Conservation (phyloP, 2,797 vertebrate genomes). For the Halcyon badia region DNA sequence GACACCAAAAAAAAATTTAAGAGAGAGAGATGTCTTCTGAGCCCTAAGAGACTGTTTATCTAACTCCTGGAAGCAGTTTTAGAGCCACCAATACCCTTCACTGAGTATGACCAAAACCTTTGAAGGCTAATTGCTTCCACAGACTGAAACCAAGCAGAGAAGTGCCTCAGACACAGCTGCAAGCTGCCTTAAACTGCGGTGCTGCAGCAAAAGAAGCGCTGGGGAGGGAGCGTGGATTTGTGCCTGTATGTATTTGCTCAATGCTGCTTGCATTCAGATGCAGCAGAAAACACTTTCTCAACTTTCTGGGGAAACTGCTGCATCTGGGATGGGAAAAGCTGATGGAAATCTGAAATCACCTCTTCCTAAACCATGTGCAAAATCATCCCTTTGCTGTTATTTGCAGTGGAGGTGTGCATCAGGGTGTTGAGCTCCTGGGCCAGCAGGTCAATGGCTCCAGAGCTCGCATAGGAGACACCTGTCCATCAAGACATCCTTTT, state of each 20-base stretch:
- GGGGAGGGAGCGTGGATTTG: neutral
- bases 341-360: rapidly evolving
- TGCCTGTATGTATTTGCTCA: rapidly evolving
- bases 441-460: neutral
- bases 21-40: neutral
- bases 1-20: conserved; percentile 44
- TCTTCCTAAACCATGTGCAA: neutral
- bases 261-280: neutral
- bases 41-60: conserved; percentile 25
- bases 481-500: neutral
- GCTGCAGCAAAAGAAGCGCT: neutral
- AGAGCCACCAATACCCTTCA: neutral
- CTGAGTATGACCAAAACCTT: neutral
- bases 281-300: neutral
- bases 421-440: rapidly evolving
- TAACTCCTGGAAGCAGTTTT: neutral
- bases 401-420: rapidly evolving
- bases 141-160: neutral
- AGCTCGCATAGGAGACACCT: rapidly evolving
- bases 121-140: neutral
- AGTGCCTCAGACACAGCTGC: neutral
- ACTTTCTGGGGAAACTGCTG: neutral
- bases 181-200: neutral
- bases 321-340: neutral
- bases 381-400: neutral